These are phyloP conservation scores for Carpatolechia fugitivella DNA, from an alignment of 2,888 invertebrate species.

Conservation along the genomic window DNA sequence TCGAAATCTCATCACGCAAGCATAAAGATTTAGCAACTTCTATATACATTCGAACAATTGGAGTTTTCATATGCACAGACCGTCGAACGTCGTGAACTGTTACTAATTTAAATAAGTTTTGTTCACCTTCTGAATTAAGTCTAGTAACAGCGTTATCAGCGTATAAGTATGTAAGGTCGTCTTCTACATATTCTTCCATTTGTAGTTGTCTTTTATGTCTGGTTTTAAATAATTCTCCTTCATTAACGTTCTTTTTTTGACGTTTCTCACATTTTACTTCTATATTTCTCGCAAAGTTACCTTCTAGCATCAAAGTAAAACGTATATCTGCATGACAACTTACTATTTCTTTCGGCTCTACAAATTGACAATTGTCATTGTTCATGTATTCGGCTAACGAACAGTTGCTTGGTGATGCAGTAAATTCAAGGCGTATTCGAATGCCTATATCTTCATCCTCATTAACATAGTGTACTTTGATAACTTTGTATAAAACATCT, in stretches of 20 bases:
- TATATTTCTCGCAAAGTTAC: slow-evolving; percentile 26
- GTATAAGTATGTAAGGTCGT: slow-evolving; percentile 52
- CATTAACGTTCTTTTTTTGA: slow-evolving; percentile 9
- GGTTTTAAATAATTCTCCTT: not conserved
- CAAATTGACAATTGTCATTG: slow-evolving; percentile 30
- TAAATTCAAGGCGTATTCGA: slow-evolving; percentile 48
- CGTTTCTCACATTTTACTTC: slow-evolving; percentile 27
- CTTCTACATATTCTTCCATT: slow-evolving; percentile 48
- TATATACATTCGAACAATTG: slow-evolving; percentile 53
- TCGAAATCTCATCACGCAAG: slow-evolving; percentile 39
- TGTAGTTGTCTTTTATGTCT: slow-evolving; percentile 10
- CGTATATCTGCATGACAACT: slow-evolving; percentile 32
- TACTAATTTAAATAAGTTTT: slow-evolving; percentile 55
- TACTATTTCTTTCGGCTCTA: slow-evolving; percentile 28
- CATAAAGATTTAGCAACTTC: slow-evolving; percentile 59
- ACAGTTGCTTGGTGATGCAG: slow-evolving; percentile 37
- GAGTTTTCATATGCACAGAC: slow-evolving; percentile 45
- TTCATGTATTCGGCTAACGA: slow-evolving; percentile 23
- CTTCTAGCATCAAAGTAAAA: slow-evolving; percentile 19
- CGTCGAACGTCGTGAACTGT: slow-evolving; percentile 47
- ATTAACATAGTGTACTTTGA: slow-evolving; percentile 56
- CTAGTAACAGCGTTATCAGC: slow-evolving; percentile 49
- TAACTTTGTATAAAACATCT: slow-evolving; percentile 42
- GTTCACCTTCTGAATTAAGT: slow-evolving; percentile 43
- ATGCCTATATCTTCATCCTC: slow-evolving; percentile 75